These are phyloP conservation scores for Ceratoteleas bidentatus DNA, from an alignment of 1,140 invertebrate species.

Conservation along the genomic window DNA sequence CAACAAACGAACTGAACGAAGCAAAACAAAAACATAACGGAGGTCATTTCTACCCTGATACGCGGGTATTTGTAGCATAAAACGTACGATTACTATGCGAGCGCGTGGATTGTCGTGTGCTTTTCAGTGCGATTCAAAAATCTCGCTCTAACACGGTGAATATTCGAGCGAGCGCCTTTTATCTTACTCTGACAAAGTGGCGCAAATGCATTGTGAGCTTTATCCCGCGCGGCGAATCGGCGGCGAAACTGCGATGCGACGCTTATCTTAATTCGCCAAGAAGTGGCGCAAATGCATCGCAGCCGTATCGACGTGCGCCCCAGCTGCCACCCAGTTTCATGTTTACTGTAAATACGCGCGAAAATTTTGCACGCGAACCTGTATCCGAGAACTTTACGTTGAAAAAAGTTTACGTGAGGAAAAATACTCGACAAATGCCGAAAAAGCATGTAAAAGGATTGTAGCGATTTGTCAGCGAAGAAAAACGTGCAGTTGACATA, in stretches of 20 bases:
- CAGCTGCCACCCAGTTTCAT: slow-evolving; percentile 4
- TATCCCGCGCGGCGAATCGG: slow-evolving; percentile 19
- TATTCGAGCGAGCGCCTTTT: slow-evolving; percentile 21
- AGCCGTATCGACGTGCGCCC: slow-evolving; percentile 19
- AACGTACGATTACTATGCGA: no score
- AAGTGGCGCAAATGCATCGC: slow-evolving; percentile 29
- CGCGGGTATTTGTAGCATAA: no score
- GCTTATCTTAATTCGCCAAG: slow-evolving; percentile 37
- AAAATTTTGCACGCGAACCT: background rate
- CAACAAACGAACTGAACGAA: no score
- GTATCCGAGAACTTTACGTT: background rate
- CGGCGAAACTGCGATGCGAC: slow-evolving; percentile 16
- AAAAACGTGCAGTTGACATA: no score
- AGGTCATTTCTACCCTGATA: no score
- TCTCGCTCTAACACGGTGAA: slow-evolving; percentile 1
- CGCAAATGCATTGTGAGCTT: slow-evolving; percentile 42
- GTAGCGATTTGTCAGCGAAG: no score
- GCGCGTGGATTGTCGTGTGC: no score
- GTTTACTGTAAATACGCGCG: slow-evolving; percentile 3
- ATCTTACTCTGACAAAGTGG: slow-evolving; percentile 29
- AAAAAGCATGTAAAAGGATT: background rate
- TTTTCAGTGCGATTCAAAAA: slow-evolving; percentile 21
- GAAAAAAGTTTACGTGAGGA: no score
- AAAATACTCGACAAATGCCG: background rate
- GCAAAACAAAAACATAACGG: no score